Percentiles rank a stretch among this genome's conserved stretches.
These are phyloP conservation scores for Tapirus indicus DNA, from an alignment of 2,797 vertebrate species.

Conservation along the genomic window DNA sequence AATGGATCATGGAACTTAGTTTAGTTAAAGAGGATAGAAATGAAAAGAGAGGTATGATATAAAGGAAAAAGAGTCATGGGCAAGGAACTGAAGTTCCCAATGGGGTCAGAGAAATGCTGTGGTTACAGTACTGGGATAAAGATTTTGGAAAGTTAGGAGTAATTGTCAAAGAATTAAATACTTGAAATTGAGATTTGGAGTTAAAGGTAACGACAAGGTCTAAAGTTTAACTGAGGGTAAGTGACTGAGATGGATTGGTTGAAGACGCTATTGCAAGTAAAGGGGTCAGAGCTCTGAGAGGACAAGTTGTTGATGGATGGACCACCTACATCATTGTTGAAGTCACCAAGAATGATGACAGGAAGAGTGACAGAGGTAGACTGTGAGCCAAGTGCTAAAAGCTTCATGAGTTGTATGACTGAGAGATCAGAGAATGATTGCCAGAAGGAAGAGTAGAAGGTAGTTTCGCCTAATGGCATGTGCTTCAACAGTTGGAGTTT, in stretches of 20 bases:
- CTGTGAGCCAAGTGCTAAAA: neutral
- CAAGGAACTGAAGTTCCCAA: neutral
- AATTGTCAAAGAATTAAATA: neutral
- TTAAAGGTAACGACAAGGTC: neutral
- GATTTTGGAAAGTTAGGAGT: neutral
- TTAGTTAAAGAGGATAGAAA: neutral
- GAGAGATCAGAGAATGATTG: neutral
- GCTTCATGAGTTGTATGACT: neutral
- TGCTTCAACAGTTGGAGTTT: neutral
- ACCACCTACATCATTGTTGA: neutral
- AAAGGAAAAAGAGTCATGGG: neutral
- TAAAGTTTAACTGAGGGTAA: conserved; percentile 13
- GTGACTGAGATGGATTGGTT: neutral
- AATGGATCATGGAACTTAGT: neutral
- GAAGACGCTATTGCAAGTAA: neutral
- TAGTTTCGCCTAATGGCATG: neutral
- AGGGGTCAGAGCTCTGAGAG: neutral
- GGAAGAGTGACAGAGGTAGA: neutral
- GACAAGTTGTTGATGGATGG: neutral
- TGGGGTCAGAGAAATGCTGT: neutral
- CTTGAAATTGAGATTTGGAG: neutral
- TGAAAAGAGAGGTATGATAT: neutral
- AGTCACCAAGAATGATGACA: neutral
- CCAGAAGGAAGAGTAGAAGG: neutral
- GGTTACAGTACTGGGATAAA: neutral